Evolutionary conservation across 2,888 invertebrate species (phyloP).

Genomic region (Imbricaverruca yamaguchii): DNA sequence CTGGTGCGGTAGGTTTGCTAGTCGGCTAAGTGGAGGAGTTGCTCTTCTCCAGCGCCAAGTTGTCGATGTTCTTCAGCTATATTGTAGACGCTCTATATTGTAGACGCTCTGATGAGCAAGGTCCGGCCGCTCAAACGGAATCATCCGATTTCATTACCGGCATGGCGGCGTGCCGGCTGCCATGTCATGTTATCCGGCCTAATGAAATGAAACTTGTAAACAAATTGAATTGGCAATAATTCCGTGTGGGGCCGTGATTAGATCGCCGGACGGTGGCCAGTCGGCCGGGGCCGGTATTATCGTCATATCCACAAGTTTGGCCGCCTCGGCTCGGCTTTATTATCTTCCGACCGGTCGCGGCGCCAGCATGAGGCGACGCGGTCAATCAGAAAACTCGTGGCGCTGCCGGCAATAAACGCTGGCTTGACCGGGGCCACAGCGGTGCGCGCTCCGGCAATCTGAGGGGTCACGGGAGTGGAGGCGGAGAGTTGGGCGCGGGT

Average conservation of each 20-base stretch:
- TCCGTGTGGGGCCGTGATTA: neutral
- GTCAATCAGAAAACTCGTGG: constrained; percentile 9
- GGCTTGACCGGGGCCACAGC: neutral
- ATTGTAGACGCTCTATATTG: no score
- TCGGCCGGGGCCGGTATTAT: neutral
- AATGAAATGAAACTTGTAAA: constrained; percentile 22
- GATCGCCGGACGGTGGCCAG: neutral
- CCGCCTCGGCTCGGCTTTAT: neutral
- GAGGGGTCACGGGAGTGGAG: no score
- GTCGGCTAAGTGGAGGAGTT: no score
- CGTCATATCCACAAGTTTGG: neutral
- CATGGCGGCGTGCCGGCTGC: neutral
- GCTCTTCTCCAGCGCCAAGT: no score
- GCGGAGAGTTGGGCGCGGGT: no score
- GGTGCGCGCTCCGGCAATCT: neutral
- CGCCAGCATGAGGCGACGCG: neutral
- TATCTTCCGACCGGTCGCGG: neutral
- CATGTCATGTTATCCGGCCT: neutral
- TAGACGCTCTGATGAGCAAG: no score
- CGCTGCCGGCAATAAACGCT: neutral
- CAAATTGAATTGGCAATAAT: constrained; percentile 16
- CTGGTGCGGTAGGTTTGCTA: no score
- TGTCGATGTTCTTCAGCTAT: no score
- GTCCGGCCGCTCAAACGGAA: neutral
- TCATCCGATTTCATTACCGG: neutral